A percentile compares a stretch with the other conserved stretches of the same genome.
phyloP scores from a whole-genome alignment of 1,140 invertebrate species.

The Trichoplusia ni region DNA sequence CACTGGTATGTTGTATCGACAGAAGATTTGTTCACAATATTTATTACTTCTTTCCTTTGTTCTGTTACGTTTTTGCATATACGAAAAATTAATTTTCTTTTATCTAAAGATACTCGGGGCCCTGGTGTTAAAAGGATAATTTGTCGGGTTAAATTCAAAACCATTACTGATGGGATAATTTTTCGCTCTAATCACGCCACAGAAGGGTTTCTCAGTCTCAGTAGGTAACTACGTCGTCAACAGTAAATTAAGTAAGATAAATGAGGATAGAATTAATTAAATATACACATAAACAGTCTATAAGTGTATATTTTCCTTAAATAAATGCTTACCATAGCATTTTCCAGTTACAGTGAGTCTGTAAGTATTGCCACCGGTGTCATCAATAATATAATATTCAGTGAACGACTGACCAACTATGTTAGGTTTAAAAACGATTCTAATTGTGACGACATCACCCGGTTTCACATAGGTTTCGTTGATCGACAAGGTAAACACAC shows the following conservation, averaged over 20 bases:
- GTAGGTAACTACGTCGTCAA: not conserved
- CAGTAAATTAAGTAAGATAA: not conserved
- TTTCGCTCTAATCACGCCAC: not conserved
- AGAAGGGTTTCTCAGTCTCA: no score
- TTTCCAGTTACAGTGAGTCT: slow-evolving; percentile 65
- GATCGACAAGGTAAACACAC: slow-evolving; percentile 64
- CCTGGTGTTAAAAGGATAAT: slow-evolving; percentile 44
- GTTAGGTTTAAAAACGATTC: slow-evolving; percentile 58
- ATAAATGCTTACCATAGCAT: slow-evolving; percentile 57
- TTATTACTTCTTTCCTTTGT: slow-evolving; percentile 58
- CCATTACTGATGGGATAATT: not conserved
- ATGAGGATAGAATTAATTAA: not conserved
- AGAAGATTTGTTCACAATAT: slow-evolving; percentile 63
- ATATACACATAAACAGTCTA: no score
- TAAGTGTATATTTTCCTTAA: no score
- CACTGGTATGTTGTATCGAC: slow-evolving; percentile 73
- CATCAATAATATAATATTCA: slow-evolving; percentile 69
- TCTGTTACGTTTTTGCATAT: slow-evolving; percentile 64
- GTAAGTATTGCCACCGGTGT: slow-evolving; percentile 59
- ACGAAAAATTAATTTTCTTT: slow-evolving; percentile 58
- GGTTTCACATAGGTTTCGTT: slow-evolving; percentile 55
- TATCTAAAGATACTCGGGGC: slow-evolving; percentile 59
- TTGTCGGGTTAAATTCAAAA: not conserved
- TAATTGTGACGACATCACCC: slow-evolving; percentile 49
- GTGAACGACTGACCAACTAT: slow-evolving; percentile 60